Conservation (phyloP, 2,888 invertebrate species). For the Sesamia inferens region DNA sequence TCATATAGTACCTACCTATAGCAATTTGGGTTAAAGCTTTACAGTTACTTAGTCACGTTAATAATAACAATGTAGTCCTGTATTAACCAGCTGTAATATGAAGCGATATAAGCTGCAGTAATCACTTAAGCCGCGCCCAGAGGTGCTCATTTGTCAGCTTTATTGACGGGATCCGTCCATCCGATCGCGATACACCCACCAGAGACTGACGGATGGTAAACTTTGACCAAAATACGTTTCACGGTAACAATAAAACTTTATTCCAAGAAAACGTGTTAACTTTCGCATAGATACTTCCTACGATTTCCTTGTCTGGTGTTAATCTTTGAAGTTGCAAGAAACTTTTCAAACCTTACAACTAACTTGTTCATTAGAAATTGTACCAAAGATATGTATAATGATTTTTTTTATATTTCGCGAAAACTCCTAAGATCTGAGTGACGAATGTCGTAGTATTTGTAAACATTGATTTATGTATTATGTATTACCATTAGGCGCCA, state of each 20-base stretch:
- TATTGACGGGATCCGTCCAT: constrained; percentile 75
- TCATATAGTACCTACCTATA: neutral
- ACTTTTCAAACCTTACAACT: neutral
- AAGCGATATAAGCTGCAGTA: constrained; percentile 83
- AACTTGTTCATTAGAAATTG: neutral
- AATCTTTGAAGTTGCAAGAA: neutral
- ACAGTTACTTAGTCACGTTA: constrained; percentile 11
- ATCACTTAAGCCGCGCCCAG: constrained; percentile 87
- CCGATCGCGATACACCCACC: constrained; percentile 72
- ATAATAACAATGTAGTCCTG: constrained; percentile 39
- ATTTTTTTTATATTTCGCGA: too few relatives aligned
- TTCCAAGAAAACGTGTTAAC: neutral
- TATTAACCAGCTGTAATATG: constrained; percentile 57
- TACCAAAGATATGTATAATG: constrained; percentile 1
- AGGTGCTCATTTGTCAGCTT: constrained; percentile 80
- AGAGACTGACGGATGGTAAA: constrained; percentile 30
- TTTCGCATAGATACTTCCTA: neutral
- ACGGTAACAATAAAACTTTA: constrained; percentile 4
- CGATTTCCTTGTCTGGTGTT: neutral
- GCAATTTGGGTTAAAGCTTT: neutral
- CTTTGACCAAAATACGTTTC: constrained; percentile 27
- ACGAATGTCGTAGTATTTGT: neutral
- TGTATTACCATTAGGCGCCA: neutral
- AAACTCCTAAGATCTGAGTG: neutral
- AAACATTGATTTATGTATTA: neutral